Evolutionary conservation across 53 echinoderm and acorn worm genomes (phyloP).

Genomic region (Zoroaster sp.): DNA sequence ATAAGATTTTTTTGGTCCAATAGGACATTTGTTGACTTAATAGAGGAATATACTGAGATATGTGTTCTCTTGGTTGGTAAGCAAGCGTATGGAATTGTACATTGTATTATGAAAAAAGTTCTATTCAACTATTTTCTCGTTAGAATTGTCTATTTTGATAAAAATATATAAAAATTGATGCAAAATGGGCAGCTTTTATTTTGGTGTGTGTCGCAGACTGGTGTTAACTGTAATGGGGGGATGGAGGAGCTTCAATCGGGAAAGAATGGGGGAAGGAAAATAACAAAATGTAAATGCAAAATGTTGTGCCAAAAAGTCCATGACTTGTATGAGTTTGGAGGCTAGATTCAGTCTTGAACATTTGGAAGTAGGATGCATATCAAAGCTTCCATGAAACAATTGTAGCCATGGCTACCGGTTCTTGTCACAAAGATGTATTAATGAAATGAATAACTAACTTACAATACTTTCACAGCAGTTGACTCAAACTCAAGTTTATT

Average conservation of each 20-base stretch:
- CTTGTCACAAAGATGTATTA: no score
- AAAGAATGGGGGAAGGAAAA: not conserved
- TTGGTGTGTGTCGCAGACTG: not conserved
- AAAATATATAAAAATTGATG: conserved; percentile 48
- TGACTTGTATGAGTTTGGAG: no score
- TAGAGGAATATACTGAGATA: not conserved
- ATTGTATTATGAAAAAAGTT: conserved; percentile 56
- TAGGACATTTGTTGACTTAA: not conserved
- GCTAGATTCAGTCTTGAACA: no score
- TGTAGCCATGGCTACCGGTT: no score
- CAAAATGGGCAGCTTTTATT: not conserved
- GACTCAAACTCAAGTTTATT: no score
- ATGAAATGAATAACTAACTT: no score
- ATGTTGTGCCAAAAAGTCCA: no score
- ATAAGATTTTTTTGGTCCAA: not conserved
- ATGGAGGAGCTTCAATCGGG: no score
- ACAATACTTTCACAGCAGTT: no score
- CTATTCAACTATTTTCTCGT: conserved; percentile 59
- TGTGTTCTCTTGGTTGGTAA: not conserved
- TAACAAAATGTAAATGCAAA: no score
- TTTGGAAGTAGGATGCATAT: no score
- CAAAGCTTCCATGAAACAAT: no score
- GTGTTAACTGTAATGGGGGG: not conserved
- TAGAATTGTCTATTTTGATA: conserved; percentile 62
- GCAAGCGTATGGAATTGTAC: conserved; percentile 27